Conservation (phyloP, 2,113 vertebrate species). For the Onychostruthus taczanowskii region DNA sequence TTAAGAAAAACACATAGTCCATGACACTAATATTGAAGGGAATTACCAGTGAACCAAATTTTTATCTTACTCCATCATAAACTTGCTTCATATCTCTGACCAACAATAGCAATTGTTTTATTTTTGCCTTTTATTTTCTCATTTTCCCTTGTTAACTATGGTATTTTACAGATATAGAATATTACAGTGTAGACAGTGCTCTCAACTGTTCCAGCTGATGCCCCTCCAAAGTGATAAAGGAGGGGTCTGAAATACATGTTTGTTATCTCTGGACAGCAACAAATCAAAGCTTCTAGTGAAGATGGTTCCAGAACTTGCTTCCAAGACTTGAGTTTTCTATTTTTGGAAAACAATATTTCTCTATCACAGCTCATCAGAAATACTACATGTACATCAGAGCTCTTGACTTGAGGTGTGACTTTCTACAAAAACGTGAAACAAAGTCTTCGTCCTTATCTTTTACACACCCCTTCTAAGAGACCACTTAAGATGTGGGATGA, state of each 20-base stretch:
- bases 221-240: not conserved
- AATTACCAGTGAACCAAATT: not conserved
- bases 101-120: not conserved
- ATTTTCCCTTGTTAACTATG: not conserved
- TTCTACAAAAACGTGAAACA: not conserved
- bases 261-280: not conserved
- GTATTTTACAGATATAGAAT: fast-evolving
- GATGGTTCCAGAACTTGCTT: not conserved
- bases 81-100: not conserved
- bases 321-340: too few species aligned
- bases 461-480: not conserved
- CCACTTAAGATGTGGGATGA: fast-evolving
- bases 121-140: not conserved
- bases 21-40: not conserved
- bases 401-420: not conserved
- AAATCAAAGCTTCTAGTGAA: not conserved
- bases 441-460: not conserved
- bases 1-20: not conserved
- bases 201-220: not conserved
- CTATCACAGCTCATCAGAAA: not conserved
- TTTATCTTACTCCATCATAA: not conserved
- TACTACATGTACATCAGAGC: not conserved
- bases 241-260: fast-evolving
- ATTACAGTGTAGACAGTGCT: not conserved
- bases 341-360: not conserved